A percentile compares a stretch with the other conserved stretches of the same genome.
These are phyloP conservation scores for Diuraphis noxia DNA, from an alignment of 1,140 invertebrate genomes.

Conservation along the genomic window DNA sequence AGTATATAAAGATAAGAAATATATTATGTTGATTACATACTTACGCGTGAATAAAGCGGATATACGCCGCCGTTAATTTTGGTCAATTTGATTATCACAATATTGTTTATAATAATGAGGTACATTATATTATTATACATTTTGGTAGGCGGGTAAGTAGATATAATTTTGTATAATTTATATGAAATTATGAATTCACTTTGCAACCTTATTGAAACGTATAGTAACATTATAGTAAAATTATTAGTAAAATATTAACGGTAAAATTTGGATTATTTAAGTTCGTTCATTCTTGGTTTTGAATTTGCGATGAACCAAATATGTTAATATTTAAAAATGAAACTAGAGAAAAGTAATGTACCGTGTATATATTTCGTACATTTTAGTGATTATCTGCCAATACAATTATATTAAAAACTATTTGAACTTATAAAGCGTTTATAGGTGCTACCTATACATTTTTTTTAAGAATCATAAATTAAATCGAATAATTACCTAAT, in stretches of 20 bases:
- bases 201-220: background rate
- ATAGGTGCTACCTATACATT: background rate
- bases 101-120: background rate
- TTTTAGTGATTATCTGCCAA: background rate
- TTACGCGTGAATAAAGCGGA: background rate
- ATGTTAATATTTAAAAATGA: background rate
- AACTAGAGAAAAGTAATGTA: background rate
- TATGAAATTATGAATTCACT: background rate
- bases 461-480: background rate
- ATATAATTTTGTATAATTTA: background rate
- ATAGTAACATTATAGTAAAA: too few relatives aligned
- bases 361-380: background rate
- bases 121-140: background rate
- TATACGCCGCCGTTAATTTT: background rate
- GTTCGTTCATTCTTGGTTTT: background rate
- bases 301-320: background rate
- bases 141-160: background rate
- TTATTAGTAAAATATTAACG: too few relatives aligned
- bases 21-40: background rate
- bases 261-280: background rate
- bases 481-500: background rate
- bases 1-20: background rate
- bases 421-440: background rate
- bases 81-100: slow-evolving; percentile 3
- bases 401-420: background rate